Evolutionary conservation across 1,140 invertebrate genomes (phyloP).

Genomic region (Polyergus mexicanus): DNA sequence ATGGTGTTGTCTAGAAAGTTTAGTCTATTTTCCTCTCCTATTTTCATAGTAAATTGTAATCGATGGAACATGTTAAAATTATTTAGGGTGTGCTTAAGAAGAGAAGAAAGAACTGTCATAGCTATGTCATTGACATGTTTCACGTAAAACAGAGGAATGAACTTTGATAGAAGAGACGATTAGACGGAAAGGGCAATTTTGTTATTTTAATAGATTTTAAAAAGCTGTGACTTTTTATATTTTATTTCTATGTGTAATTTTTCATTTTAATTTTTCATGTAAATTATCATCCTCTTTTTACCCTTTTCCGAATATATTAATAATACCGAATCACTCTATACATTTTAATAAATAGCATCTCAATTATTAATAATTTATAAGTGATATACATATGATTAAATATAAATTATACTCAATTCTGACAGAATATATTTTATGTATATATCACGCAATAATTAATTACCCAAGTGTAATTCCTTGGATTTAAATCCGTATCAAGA

Average conservation of each 20-base stretch:
- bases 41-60: too few species aligned
- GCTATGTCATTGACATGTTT: too few species aligned
- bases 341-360: neutral
- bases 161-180: too few species aligned
- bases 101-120: too few species aligned
- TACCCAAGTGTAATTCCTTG: conserved; percentile 92
- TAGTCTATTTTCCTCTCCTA: too few species aligned
- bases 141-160: too few species aligned
- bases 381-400: neutral
- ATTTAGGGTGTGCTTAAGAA: too few species aligned
- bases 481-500: conserved; percentile 88
- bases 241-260: neutral
- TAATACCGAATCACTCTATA: neutral
- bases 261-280: neutral
- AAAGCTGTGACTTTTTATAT: neutral
- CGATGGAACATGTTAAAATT: too few species aligned
- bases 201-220: neutral
- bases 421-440: neutral
- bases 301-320: neutral
- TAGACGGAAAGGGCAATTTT: too few species aligned
- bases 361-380: neutral
- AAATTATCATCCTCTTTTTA: neutral
- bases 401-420: too few species aligned
- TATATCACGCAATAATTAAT: conserved; percentile 63
- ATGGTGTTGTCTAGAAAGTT: too few species aligned